Conservation (phyloP, 2,113 vertebrate species). For the Athene noctua region DNA sequence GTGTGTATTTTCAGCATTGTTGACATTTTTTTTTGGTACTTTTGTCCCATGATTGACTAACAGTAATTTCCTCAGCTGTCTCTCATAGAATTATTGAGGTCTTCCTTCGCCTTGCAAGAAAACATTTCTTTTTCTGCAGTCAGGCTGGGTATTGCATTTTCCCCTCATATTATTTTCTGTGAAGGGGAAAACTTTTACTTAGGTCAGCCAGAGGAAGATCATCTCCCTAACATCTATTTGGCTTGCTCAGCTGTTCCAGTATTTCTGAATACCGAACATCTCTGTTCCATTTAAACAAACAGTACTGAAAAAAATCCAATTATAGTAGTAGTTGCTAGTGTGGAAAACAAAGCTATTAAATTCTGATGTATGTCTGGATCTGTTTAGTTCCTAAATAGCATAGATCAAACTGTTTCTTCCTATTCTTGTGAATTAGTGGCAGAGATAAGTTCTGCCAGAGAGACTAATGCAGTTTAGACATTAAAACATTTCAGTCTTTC, state of each 20-base stretch:
- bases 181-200: not conserved
- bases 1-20: not conserved
- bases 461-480: not conserved
- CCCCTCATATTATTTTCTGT: not conserved
- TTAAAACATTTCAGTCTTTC: not conserved
- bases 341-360: not conserved
- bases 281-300: not conserved
- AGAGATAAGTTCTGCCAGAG: slow-evolving; percentile 3
- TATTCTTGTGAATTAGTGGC: not conserved
- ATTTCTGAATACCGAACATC: not conserved
- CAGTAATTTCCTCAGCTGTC: not conserved
- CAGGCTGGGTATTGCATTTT: not conserved
- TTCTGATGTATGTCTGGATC: not conserved
- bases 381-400: not conserved
- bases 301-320: not conserved
- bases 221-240: not conserved
- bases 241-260: not conserved
- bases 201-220: not conserved
- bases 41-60: not conserved
- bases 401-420: not conserved
- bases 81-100: not conserved
- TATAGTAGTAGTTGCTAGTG: not conserved
- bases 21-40: not conserved
- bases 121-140: not conserved
- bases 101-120: not conserved